Percentiles rank a stretch among this genome's conserved stretches.
phyloP scores from a whole-genome alignment of 2,797 vertebrate species.

The Myoxocephalus aenaeus region DNA sequence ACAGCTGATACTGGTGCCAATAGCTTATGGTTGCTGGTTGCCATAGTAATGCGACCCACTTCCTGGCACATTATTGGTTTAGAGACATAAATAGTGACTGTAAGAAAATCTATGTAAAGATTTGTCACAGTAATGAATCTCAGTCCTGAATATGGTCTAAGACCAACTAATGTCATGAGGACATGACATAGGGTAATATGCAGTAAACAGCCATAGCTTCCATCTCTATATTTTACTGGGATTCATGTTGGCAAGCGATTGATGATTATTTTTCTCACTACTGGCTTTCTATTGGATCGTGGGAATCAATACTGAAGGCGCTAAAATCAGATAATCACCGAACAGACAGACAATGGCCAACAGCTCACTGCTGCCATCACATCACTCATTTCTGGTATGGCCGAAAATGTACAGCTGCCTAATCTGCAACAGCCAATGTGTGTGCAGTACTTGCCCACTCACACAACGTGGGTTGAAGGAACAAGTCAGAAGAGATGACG shows the following conservation, averaged over 20 bases:
- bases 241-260: constrained; percentile 5
- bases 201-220: neutral
- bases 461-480: constrained; percentile 52
- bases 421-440: constrained; percentile 26
- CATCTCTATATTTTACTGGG: neutral
- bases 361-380: constrained; percentile 7
- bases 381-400: constrained; percentile 7
- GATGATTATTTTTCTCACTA: constrained; percentile 7
- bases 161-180: neutral
- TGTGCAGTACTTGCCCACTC: constrained; percentile 41
- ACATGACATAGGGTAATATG: neutral
- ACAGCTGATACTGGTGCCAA: neutral
- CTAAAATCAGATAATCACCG: constrained; percentile 21
- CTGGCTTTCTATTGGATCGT: constrained; percentile 12
- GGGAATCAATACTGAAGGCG: constrained; percentile 20
- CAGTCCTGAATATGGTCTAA: neutral
- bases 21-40: neutral
- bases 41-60: neutral
- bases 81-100: neutral
- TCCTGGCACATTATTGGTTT: neutral
- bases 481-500: constrained; percentile 40
- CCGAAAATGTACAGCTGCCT: constrained; percentile 17
- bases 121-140: neutral
- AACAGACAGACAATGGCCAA: constrained; percentile 10
- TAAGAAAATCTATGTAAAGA: neutral